A percentile compares a stretch with the other conserved stretches of the same genome.
phyloP scores from a whole-genome alignment of 2,888 invertebrate species.

The Campoplex capitator region DNA sequence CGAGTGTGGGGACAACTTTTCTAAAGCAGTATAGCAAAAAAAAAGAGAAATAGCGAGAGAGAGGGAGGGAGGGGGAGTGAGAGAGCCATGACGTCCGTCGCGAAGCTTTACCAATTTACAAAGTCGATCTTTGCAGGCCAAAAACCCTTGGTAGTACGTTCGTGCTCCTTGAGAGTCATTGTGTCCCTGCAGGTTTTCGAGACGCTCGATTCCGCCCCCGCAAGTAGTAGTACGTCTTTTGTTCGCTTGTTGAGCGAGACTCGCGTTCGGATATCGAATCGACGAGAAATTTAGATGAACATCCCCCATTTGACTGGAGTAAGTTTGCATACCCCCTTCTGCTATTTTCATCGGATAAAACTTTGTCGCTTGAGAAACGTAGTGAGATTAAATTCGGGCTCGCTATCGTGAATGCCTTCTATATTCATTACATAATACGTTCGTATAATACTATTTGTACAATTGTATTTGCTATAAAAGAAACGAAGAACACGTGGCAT shows the following conservation, averaged over 20 bases:
- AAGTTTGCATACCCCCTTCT: slow-evolving; percentile 9
- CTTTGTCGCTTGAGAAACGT: slow-evolving; percentile 26
- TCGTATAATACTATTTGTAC: slow-evolving; percentile 17
- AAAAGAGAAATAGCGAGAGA: background rate
- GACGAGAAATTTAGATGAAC: slow-evolving; percentile 62
- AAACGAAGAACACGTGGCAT: slow-evolving; percentile 24
- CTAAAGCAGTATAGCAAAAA: slow-evolving; percentile 34
- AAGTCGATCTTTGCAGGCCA: slow-evolving; percentile 59
- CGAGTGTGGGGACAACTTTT: slow-evolving; percentile 50
- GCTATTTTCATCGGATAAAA: slow-evolving; percentile 32
- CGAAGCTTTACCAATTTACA: slow-evolving; percentile 66
- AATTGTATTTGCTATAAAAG: slow-evolving; percentile 14
- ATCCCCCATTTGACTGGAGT: slow-evolving; percentile 36
- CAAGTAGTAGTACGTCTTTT: slow-evolving; percentile 34
- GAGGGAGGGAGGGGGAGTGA: background rate
- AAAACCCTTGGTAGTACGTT: background rate
- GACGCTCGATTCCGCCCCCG: slow-evolving; percentile 24
- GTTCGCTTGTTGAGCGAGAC: slow-evolving; percentile 30
- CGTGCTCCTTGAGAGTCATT: slow-evolving; percentile 56
- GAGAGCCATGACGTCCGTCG: slow-evolving; percentile 26
- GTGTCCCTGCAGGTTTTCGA: slow-evolving; percentile 43
- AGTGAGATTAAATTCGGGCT: slow-evolving; percentile 43
- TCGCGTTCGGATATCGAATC: slow-evolving; percentile 55
- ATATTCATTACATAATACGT: background rate
- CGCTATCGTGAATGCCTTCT: slow-evolving; percentile 23